Evolutionary conservation across 2,797 vertebrate genomes (phyloP), one percentile per base, ranked within the genome.

Genomic region (Poeciliopsis infans): DNA sequence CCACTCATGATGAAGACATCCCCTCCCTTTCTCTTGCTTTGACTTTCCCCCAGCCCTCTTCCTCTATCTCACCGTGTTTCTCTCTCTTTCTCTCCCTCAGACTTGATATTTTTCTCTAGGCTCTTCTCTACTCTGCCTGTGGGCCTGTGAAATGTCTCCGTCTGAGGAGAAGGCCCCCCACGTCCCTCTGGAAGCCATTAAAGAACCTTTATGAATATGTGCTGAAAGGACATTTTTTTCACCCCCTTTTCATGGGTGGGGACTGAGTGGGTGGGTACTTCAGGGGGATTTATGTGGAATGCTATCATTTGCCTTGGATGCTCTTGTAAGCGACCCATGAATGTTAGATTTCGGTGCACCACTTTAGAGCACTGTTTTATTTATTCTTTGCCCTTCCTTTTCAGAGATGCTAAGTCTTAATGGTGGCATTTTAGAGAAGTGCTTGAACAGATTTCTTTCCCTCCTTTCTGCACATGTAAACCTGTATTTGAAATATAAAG

Each of bases 111-210:
- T 94, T 90, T 91, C 89, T 93, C 90, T 83, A 84, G 88, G 92
- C 90, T 84, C 79, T 80, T 80, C 83, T 81, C 79, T 81, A 86
- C 86, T 88, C 88, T 86, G 91, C 88, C 92, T 93, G 86, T 95
- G 93, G 95, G 91, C 89, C 90, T 94, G 94, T 91, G 92, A 94
- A 94, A 93, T 93, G 92, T 92, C 93, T 93, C 89, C 77, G 85
- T 94, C 91, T 92, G 89, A 89, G 87, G 87, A 93, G 91, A 94
- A 89, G 87, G 84, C 89, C 89, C 90, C 90, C 85, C 83, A 84
- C 59, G 87, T 96, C 95, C 95, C 94, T 88, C 86, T 92, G 95
- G 95, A 95, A 94, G 93, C 94, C 95, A 96, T 96, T 96, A 96
- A 92, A 92, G 91, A 93, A 91, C 87, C 94, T 95, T 95, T 95